phyloP scores from a whole-genome alignment of 2,113 vertebrate species.

The Pteronura brasiliensis region DNA sequence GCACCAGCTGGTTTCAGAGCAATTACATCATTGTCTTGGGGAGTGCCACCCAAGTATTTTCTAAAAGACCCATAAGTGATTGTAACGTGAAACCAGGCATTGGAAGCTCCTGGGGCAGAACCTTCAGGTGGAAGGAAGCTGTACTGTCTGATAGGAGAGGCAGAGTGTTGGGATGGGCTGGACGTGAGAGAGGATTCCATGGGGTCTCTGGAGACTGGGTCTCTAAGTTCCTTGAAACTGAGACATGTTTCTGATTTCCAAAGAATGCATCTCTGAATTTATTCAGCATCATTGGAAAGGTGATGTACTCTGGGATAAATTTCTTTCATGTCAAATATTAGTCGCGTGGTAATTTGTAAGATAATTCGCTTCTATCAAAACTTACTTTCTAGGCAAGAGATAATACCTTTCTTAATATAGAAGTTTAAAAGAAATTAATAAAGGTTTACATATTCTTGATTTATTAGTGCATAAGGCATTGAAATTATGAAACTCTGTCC shows the following conservation, averaged over 20 bases:
- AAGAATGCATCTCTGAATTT: slow-evolving; percentile 40
- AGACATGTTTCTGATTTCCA: slow-evolving; percentile 12
- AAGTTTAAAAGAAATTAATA: slow-evolving; percentile 44
- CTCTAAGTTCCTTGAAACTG: neutral
- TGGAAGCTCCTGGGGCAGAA: neutral
- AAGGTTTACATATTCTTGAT: slow-evolving; percentile 19
- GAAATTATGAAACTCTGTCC: slow-evolving; percentile 7
- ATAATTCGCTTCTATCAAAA: slow-evolving; percentile 54
- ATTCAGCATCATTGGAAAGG: slow-evolving; percentile 36
- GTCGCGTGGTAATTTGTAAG: slow-evolving; percentile 36
- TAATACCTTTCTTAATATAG: slow-evolving; percentile 20
- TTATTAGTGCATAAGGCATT: slow-evolving; percentile 23
- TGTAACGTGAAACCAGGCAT: neutral
- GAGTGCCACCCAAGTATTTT: neutral
- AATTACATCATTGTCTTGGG: neutral
- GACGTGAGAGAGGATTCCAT: neutral
- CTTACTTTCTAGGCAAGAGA: slow-evolving; percentile 64
- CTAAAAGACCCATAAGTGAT: neutral
- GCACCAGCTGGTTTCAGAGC: neutral
- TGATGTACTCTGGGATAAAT: slow-evolving; percentile 40
- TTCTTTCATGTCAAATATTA: slow-evolving; percentile 45
- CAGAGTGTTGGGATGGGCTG: neutral
- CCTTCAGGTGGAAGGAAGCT: neutral
- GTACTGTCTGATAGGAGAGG: neutral
- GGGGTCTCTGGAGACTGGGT: neutral